Conservation (phyloP, 2,797 vertebrate species). For the Dendrocincla tyrannina region DNA sequence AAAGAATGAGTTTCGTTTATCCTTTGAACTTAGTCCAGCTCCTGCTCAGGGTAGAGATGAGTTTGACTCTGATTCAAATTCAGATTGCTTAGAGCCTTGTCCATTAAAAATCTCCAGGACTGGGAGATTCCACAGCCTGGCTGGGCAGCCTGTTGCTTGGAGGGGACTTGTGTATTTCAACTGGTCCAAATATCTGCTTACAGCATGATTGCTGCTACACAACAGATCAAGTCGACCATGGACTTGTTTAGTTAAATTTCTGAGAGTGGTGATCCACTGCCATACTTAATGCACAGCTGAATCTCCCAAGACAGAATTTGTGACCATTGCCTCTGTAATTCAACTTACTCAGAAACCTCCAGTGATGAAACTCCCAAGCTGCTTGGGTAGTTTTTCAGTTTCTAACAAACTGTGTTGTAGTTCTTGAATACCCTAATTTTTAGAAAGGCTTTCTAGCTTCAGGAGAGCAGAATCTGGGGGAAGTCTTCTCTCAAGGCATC, state of each 20-base stretch:
- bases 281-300: neutral
- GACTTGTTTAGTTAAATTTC: neutral
- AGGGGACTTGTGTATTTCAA: neutral
- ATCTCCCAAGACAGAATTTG: neutral
- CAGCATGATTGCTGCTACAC: neutral
- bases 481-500: neutral
- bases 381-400: neutral
- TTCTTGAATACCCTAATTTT: neutral
- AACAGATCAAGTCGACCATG: neutral
- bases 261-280: neutral
- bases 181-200: neutral
- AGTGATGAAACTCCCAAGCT: neutral
- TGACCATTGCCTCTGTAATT: neutral
- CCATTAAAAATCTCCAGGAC: neutral
- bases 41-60: neutral
- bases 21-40: neutral
- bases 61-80: neutral
- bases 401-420: neutral
- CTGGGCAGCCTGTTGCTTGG: neutral
- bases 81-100: neutral
- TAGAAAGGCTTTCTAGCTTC: neutral
- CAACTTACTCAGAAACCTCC: neutral
- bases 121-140: neutral
- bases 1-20: neutral
- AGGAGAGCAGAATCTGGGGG: neutral